These are phyloP conservation scores for Pocota personata DNA, from an alignment of 2,888 invertebrate species.

Conservation along the genomic window DNA sequence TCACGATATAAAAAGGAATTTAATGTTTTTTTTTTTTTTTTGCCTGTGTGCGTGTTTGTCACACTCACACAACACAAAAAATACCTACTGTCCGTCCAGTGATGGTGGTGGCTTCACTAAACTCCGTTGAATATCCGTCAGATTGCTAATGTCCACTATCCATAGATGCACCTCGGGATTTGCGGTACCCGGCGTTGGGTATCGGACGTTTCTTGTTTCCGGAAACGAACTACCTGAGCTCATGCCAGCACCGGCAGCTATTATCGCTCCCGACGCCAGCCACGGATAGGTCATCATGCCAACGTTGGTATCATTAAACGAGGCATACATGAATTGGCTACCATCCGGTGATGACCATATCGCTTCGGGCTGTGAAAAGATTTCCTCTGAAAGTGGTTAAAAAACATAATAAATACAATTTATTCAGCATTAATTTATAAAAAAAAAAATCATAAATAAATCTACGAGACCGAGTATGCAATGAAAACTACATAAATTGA, in stretches of 20 bases:
- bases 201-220: conserved; percentile 90
- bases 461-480: too few relatives aligned
- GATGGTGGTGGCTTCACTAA: conserved; percentile 89
- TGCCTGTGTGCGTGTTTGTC: conserved; percentile 26
- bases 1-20: background rate
- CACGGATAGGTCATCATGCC: conserved; percentile 91
- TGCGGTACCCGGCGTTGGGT: conserved; percentile 93
- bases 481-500: too few relatives aligned
- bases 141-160: conserved; percentile 90
- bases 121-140: conserved; percentile 86
- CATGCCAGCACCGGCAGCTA: conserved; percentile 85
- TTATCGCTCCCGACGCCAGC: conserved; percentile 88
- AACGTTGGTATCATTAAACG: conserved; percentile 92
- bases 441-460: background rate
- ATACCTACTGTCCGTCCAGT: conserved; percentile 91
- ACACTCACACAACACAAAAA: conserved; percentile 59
- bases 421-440: background rate
- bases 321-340: conserved; percentile 91
- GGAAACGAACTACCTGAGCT: conserved; percentile 88
- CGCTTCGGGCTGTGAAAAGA: conserved; percentile 91
- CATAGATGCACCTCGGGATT: conserved; percentile 94
- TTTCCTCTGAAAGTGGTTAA: conserved; percentile 88
- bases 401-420: conserved; percentile 4
- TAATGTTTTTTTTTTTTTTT: conserved; percentile 6
- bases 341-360: conserved; percentile 94